Percentiles rank a stretch among this genome's conserved stretches.
These are phyloP conservation scores for Pheosia tremula DNA, from an alignment of 2,888 invertebrate genomes.

Conservation along the genomic window DNA sequence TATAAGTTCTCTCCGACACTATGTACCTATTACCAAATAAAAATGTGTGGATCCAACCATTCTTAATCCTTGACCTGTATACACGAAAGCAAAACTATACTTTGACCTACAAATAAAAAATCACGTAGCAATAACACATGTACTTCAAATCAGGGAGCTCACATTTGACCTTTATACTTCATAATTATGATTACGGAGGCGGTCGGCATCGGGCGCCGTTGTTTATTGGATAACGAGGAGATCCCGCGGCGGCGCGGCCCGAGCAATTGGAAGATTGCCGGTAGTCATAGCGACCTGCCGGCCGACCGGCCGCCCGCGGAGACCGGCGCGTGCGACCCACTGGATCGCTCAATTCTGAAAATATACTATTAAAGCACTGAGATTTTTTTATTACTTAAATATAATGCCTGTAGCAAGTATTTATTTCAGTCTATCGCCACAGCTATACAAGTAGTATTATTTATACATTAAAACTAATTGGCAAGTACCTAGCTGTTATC, in stretches of 20 bases:
- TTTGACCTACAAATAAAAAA: not conserved
- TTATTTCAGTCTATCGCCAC: too few species aligned
- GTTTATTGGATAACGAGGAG: slow-evolving; percentile 75
- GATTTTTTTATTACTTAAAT: too few species aligned
- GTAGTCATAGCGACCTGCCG: slow-evolving; percentile 58
- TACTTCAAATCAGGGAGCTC: slow-evolving; percentile 10
- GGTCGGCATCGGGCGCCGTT: slow-evolving; percentile 52
- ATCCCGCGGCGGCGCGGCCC: slow-evolving; percentile 64
- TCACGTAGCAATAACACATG: not conserved
- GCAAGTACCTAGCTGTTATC: too few species aligned
- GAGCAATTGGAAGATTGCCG: slow-evolving; percentile 73
- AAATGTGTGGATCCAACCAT: too few species aligned
- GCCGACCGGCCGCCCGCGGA: slow-evolving; percentile 18
- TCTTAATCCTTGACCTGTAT: not conserved
- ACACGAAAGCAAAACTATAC: not conserved
- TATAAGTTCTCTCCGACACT: too few species aligned
- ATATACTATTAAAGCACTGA: not conserved
- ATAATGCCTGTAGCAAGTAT: too few species aligned
- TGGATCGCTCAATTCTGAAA: not conserved
- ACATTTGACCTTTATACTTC: slow-evolving; percentile 35
- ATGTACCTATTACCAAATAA: too few species aligned
- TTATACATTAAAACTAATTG: too few species aligned
- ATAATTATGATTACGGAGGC: slow-evolving; percentile 44
- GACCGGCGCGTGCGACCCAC: slow-evolving; percentile 7
- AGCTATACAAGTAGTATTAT: too few species aligned